Percentiles rank a stretch among this genome's conserved stretches.
Conservation (phyloP, 2,797 vertebrate genomes). For the Hippopotamyrus pictus region DNA sequence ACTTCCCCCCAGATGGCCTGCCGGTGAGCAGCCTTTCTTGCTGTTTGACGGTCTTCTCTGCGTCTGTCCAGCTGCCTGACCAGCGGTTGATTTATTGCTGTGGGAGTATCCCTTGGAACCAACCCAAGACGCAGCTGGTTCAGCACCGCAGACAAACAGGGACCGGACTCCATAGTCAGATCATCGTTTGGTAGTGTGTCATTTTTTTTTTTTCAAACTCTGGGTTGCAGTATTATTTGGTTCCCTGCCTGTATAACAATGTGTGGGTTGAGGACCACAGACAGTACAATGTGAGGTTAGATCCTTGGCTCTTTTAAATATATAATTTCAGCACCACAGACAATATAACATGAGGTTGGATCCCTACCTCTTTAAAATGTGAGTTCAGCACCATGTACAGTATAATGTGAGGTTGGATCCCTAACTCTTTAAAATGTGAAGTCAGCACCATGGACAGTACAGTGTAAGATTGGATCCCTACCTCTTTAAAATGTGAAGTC, state of each 20-base stretch:
- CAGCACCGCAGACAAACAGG: not conserved
- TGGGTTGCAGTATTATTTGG: not conserved
- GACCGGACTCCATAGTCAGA: not conserved
- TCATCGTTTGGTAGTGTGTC: not conserved
- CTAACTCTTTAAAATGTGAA: not conserved
- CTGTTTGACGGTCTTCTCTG: not conserved
- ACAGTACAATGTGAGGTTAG: not conserved
- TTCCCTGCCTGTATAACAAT: not conserved
- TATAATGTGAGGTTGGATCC: not conserved
- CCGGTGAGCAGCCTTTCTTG: not conserved
- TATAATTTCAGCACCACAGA: not conserved
- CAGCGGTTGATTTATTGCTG: not conserved
- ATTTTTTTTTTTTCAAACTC: not conserved
- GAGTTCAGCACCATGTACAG: constrained; percentile 5
- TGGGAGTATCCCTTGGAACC: not conserved
- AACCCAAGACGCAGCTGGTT: not conserved
- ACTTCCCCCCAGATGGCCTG: not conserved
- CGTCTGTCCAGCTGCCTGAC: not conserved
- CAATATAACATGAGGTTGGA: not conserved
- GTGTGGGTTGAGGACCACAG: not conserved
- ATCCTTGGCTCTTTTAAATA: not conserved
- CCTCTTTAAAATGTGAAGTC: not conserved
- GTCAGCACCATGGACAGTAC: not conserved
- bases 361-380: not conserved
- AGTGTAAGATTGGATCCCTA: not conserved